Evolutionary conservation across 2,797 vertebrate species (phyloP), one percentile per base, ranked within the genome.

Genomic region (Pseudotriccus pelzelni): DNA sequence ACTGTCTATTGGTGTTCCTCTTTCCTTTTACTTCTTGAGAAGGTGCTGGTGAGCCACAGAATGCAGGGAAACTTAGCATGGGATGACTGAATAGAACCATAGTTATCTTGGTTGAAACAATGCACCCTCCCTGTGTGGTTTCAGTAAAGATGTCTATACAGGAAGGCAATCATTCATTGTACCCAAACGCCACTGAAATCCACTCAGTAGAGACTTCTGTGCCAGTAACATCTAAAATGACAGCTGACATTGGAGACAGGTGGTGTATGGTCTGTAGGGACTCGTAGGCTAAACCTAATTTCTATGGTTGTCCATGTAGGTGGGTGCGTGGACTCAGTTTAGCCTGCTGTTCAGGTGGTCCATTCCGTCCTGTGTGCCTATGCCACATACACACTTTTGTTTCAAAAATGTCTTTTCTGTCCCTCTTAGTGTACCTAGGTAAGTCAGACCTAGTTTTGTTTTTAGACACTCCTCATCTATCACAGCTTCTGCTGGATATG

Each of bases 401-500:
- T 90, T 86, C 27, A 60, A 39, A 84, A 58, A n/a, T 32, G 8
- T 77, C n/a, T 64, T 68, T 23, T 2, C 70, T 76, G 74, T 44
- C 36, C 15, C 2, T 5, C 9, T 32, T 39, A 24, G 14, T 36
- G 18, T 49, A 24, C 19, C 13, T 58, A 23, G 56, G 23, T 69
- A 77, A 85, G 49, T n/a, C 68, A 93, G 43, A 83, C n/a, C 10
- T 50, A 50, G 30, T 66, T 47, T 85, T 18, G 1, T 49, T 93
- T 74, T 77, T 4, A 89, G 62, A 43, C 12, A 30, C 52, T 76
- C 70, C 55, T 77, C 53, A 85, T 56, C 41, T 74, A 39, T 66
- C 47, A 83, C 37, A 87, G 44, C 46, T 93, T 78, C 81, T 76
- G 14, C 44, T 85, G 49, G 56, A 52, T 95, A 49, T 72, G 72